A percentile compares a stretch with the other conserved stretches of the same genome.
Conservation (phyloP, 2,888 invertebrate genomes). For the Glomeris marginata region DNA sequence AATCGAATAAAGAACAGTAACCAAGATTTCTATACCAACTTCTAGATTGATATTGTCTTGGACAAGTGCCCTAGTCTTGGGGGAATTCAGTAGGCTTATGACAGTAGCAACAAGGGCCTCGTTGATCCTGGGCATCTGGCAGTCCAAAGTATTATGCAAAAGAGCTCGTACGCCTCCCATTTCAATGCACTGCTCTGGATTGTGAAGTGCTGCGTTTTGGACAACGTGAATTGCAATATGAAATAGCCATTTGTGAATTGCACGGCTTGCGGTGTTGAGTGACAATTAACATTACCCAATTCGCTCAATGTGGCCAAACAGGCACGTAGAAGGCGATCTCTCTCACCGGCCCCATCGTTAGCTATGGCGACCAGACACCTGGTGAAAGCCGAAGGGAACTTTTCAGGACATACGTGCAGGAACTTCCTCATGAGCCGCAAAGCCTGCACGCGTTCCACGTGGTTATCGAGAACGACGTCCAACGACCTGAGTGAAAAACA, state of each 20-base stretch:
- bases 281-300: slow-evolving; percentile 45
- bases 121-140: slow-evolving; percentile 72
- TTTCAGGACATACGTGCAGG: slow-evolving; percentile 44
- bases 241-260: too few species aligned
- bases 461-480: slow-evolving; percentile 71
- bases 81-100: slow-evolving; percentile 68
- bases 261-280: too few species aligned
- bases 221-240: not conserved
- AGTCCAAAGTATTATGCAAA: slow-evolving; percentile 68
- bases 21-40: slow-evolving; percentile 10
- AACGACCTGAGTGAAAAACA: slow-evolving; percentile 49
- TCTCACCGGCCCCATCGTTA: slow-evolving; percentile 59
- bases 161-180: slow-evolving; percentile 49
- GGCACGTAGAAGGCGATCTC: slow-evolving; percentile 66
- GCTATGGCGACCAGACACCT: slow-evolving; percentile 68
- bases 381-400: slow-evolving; percentile 58
- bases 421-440: slow-evolving; percentile 64
- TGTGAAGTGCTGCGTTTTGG: slow-evolving; percentile 49
- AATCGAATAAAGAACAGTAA: not conserved
- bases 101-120: slow-evolving; percentile 81
- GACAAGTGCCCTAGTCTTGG: slow-evolving; percentile 56
- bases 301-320: slow-evolving; percentile 79
- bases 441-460: slow-evolving; percentile 70
- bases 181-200: slow-evolving; percentile 60
- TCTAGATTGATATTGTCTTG: slow-evolving; percentile 46